A percentile compares a stretch with the other conserved stretches of the same genome.
Conservation (phyloP, 2,113 vertebrate species). For the Psammodynastes pulverulentus region DNA sequence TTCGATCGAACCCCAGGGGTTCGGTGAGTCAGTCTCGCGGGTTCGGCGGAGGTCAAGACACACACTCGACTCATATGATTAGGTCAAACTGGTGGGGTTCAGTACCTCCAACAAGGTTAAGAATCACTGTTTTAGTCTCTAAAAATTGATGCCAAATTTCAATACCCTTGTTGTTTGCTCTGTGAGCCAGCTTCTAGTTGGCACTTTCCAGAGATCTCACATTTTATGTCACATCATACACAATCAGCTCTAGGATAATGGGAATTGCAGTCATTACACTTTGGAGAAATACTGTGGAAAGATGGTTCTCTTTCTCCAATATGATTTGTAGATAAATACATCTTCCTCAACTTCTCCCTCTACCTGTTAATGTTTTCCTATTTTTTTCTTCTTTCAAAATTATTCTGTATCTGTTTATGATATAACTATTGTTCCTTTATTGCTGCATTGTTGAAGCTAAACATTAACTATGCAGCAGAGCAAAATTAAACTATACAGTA, state of each 20-base stretch:
- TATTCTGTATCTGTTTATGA: background rate
- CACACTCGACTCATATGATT: no score
- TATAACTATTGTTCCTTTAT: background rate
- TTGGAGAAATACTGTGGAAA: background rate
- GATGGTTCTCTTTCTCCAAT: background rate
- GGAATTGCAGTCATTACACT: background rate
- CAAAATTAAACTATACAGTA: background rate
- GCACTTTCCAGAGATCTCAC: background rate
- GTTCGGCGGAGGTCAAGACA: no score
- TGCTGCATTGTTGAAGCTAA: background rate
- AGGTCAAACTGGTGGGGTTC: no score
- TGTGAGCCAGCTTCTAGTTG: background rate
- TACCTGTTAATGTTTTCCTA: background rate
- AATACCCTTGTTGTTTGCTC: background rate
- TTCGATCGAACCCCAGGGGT: no score
- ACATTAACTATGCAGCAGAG: background rate
- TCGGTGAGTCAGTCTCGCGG: no score
- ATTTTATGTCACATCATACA: background rate
- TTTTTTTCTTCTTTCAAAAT: background rate
- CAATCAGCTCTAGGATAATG: background rate
- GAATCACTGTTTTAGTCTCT: no score
- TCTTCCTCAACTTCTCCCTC: background rate
- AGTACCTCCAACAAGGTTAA: no score
- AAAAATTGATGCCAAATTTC: background rate
- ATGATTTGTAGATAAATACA: background rate